Conservation (phyloP, 2,113 vertebrate species). For the Climacteris rufus region DNA sequence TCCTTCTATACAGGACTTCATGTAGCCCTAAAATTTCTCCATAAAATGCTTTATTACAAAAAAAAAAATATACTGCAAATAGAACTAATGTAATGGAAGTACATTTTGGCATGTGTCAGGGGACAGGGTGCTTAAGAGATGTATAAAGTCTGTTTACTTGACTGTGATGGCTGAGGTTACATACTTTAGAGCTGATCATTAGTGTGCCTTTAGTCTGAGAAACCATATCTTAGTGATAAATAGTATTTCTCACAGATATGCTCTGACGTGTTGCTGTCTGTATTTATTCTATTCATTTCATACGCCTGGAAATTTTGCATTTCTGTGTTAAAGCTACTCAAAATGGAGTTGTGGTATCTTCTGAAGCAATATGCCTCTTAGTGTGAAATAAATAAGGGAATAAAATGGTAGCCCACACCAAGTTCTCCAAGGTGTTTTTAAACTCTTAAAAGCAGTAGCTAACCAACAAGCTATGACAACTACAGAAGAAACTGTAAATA, state of each 20-base stretch:
- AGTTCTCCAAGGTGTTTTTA: not conserved
- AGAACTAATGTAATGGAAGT: not conserved
- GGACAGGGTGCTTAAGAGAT: not conserved
- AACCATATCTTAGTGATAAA: not conserved
- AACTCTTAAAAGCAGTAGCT: not conserved
- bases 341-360: not conserved
- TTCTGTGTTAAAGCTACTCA: not conserved
- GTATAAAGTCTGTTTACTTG: not conserved
- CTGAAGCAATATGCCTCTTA: not conserved
- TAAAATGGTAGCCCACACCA: not conserved
- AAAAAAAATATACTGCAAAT: not conserved
- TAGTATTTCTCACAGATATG: not conserved
- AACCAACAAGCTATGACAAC: not conserved
- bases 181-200: not conserved
- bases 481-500: not conserved
- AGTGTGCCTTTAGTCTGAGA: not conserved
- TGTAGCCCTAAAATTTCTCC: not conserved
- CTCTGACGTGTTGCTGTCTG: not conserved
- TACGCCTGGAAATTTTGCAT: not conserved
- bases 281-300: not conserved
- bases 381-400: not conserved
- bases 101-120: not conserved
- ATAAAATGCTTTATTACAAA: not conserved
- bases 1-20: not conserved
- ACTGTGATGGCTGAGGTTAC: not conserved